These are phyloP conservation scores for Eulemur albifrons DNA, from an alignment of 2,797 vertebrate genomes.

Conservation along the genomic window DNA sequence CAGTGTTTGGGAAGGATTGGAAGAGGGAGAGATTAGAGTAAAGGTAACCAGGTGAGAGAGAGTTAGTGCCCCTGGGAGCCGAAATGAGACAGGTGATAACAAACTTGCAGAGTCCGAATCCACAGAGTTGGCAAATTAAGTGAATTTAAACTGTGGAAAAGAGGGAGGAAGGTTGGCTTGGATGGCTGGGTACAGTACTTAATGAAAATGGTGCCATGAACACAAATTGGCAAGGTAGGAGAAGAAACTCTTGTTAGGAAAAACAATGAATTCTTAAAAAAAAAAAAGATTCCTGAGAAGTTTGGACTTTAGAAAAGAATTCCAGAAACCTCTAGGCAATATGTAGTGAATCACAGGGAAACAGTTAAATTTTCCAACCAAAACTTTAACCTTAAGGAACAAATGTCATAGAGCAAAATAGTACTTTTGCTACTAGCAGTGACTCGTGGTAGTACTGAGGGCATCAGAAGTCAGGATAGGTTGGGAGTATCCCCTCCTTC, in stretches of 20 bases:
- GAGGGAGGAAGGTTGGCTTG: not conserved
- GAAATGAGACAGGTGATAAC: not conserved
- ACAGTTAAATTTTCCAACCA: not conserved
- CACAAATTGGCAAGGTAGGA: not conserved
- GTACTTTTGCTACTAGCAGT: not conserved
- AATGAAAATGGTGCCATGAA: not conserved
- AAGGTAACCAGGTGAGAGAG: not conserved
- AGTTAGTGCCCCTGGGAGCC: not conserved
- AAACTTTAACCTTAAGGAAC: not conserved
- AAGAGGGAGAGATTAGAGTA: not conserved
- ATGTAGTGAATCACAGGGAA: not conserved
- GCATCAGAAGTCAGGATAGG: not conserved
- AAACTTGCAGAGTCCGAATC: not conserved
- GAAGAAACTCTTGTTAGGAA: not conserved
- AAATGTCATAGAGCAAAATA: not conserved
- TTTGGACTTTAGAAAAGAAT: not conserved
- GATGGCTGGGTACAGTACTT: not conserved
- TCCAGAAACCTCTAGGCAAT: not conserved
- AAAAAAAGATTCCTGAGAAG: not conserved
- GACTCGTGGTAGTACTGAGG: not conserved
- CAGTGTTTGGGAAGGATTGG: not conserved
- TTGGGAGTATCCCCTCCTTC: not conserved
- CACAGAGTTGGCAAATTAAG: not conserved
- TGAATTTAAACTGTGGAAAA: not conserved
- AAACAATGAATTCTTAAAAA: not conserved